A percentile compares a stretch with the other conserved stretches of the same genome.
These are phyloP conservation scores for Trogon surrucura DNA, from an alignment of 2,113 vertebrate species.

Conservation along the genomic window DNA sequence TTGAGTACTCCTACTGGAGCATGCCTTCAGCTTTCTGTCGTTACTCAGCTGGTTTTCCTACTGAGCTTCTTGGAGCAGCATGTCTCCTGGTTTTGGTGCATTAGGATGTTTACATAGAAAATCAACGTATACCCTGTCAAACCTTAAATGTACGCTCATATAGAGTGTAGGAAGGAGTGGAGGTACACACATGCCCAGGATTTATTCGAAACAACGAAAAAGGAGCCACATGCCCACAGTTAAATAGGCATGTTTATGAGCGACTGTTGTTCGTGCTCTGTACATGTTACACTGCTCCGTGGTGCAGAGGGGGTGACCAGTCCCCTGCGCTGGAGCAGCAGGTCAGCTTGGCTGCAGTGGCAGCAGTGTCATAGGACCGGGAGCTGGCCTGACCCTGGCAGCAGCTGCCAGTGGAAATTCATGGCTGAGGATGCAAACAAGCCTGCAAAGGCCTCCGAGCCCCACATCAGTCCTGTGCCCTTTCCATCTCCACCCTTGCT, in stretches of 20 bases:
- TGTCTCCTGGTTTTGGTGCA: not conserved
- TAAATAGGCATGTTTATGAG: not conserved
- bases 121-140: not conserved
- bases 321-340: not conserved
- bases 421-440: not conserved
- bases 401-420: not conserved
- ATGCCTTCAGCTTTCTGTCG: not conserved
- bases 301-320: accelerated
- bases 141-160: not conserved
- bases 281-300: accelerated
- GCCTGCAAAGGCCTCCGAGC: accelerated
- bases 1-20: not conserved
- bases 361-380: not conserved
- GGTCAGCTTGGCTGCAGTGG: not conserved
- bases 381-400: not conserved
- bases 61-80: not conserved
- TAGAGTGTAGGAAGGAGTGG: not conserved
- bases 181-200: no score
- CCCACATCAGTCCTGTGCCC: not conserved
- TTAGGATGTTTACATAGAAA: not conserved
- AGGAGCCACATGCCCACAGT: no score
- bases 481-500: not conserved
- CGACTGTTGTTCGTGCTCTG: not conserved
- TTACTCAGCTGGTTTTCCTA: not conserved
- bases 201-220: not conserved